Conservation (phyloP, 1,140 invertebrate species). For the Pararge aegeria region DNA sequence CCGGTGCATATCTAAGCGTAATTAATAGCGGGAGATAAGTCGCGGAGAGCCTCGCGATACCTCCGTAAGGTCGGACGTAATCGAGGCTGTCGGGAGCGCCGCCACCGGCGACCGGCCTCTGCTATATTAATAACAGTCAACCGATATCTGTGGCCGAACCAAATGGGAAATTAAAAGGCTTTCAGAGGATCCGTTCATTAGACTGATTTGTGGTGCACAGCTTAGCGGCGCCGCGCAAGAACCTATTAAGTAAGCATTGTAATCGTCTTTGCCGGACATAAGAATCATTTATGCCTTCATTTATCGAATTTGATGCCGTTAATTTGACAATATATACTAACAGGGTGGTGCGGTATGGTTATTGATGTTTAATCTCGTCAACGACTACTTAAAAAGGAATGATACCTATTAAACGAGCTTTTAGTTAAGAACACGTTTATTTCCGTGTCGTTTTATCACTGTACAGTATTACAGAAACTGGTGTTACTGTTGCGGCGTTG, state of each 20-base stretch:
- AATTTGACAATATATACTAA: constrained; percentile 23
- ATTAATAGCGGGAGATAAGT: constrained; percentile 76
- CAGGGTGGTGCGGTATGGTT: constrained; percentile 14
- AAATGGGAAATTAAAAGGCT: constrained; percentile 78
- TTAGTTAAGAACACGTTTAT: constrained; percentile 18
- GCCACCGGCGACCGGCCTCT: constrained; percentile 53
- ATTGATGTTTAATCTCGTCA: constrained; percentile 23
- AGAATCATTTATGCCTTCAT: constrained; percentile 51
- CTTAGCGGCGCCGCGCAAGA: constrained; percentile 53
- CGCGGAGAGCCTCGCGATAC: constrained; percentile 56
- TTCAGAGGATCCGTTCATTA: constrained; percentile 72
- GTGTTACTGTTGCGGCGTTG: constrained; percentile 27
- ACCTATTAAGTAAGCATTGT: constrained; percentile 62
- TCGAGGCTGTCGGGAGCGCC: constrained; percentile 60
- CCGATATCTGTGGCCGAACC: constrained; percentile 62
- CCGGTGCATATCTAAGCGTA: constrained; percentile 71
- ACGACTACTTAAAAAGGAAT: constrained; percentile 16
- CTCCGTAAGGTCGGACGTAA: constrained; percentile 49
- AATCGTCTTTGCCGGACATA: constrained; percentile 49
- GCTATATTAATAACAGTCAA: constrained; percentile 73
- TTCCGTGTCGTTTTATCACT: constrained; percentile 16
- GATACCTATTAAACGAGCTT: constrained; percentile 9
- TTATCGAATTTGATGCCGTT: constrained; percentile 33
- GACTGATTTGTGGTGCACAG: constrained; percentile 59
- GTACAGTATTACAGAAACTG: constrained; percentile 22